Percentiles rank a stretch among this genome's conserved stretches.
phyloP scores from a whole-genome alignment of 2,797 vertebrate genomes.

The Sebastes umbrosus region DNA sequence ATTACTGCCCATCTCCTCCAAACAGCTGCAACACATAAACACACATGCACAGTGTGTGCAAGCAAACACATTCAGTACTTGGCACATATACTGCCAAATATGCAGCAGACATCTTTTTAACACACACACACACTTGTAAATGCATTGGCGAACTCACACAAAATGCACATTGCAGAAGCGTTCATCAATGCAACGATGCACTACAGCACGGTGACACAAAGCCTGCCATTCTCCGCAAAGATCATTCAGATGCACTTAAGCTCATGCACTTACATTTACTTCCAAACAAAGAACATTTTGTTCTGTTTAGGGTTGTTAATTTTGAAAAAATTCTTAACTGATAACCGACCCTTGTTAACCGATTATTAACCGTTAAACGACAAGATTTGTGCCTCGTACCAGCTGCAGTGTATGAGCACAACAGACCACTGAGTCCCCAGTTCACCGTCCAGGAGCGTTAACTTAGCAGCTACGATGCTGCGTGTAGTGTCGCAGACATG shows the following conservation, averaged over 20 bases:
- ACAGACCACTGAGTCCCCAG: too few relatives aligned
- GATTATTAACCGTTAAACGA: too few relatives aligned
- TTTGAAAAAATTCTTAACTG: too few relatives aligned
- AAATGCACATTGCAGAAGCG: background rate
- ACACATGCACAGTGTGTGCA: background rate
- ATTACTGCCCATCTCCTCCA: conserved; percentile 30
- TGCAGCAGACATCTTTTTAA: background rate
- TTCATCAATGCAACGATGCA: background rate
- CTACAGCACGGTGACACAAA: background rate
- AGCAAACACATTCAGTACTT: conserved; percentile 6
- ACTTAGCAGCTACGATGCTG: too few relatives aligned
- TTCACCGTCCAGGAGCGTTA: too few relatives aligned
- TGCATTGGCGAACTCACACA: background rate
- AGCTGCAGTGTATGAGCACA: too few relatives aligned
- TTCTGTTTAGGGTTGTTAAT: too few relatives aligned
- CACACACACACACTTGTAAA: background rate
- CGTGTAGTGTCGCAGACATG: too few relatives aligned
- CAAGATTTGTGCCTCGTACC: too few relatives aligned
- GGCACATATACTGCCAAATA: background rate
- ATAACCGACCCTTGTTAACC: too few relatives aligned
- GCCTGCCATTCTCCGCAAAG: background rate
- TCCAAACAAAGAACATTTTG: background rate
- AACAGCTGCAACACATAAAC: conserved; percentile 2
- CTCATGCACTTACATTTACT: background rate
- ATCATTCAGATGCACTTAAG: too few relatives aligned